These are phyloP conservation scores for Halesus radiatus DNA, from an alignment of 1,140 invertebrate genomes.

Conservation along the genomic window DNA sequence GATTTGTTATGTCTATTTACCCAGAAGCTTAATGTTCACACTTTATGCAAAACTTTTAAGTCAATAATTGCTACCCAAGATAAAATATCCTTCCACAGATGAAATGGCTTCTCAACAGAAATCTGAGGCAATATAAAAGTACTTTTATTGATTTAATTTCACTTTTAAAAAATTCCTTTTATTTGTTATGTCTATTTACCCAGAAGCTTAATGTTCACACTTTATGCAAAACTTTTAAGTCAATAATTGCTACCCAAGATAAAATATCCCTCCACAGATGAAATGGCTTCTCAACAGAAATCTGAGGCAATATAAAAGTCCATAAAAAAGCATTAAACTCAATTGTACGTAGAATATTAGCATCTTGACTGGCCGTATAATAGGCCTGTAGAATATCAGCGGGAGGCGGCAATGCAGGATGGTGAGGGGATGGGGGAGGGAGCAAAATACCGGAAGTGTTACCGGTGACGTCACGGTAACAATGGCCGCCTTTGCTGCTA, in stretches of 20 bases:
- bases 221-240: too few relatives aligned
- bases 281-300: constrained; percentile 8
- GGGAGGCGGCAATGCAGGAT: not conserved
- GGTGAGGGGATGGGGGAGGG: constrained; percentile 13
- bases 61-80: not conserved
- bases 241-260: not conserved
- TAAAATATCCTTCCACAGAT: not conserved
- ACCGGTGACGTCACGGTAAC: constrained; percentile 48
- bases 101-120: constrained; percentile 4
- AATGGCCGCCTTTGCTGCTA: constrained; percentile 26
- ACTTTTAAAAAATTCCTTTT: too few relatives aligned
- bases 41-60: too few relatives aligned
- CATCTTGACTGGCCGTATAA: constrained; percentile 40
- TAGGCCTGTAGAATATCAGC: constrained; percentile 2
- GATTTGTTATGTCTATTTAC: too few relatives aligned
- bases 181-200: too few relatives aligned
- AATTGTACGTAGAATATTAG: constrained; percentile 40
- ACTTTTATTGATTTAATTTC: too few relatives aligned
- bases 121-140: not conserved
- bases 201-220: too few relatives aligned
- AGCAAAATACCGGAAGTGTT: constrained; percentile 53
- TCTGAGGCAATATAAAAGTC: constrained; percentile 13
- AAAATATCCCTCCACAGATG: not conserved
- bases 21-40: too few relatives aligned
- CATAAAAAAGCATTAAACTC: constrained; percentile 25